A percentile compares a stretch with the other conserved stretches of the same genome.
phyloP scores from a whole-genome alignment of 2,113 vertebrate genomes.

The Cromileptes altivelis region DNA sequence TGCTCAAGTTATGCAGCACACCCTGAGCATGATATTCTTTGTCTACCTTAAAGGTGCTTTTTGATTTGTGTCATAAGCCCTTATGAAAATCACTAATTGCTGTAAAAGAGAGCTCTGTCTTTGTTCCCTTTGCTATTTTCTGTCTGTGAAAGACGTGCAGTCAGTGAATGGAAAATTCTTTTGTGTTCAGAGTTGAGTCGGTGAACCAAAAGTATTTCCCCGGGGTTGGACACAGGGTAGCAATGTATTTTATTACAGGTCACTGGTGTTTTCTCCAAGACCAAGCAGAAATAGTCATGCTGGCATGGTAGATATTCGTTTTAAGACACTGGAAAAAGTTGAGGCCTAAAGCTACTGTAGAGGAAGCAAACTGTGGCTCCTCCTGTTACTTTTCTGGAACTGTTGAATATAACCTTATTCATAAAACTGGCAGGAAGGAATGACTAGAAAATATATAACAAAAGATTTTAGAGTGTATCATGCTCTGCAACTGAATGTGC shows the following conservation, averaged over 20 bases:
- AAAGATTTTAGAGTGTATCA: not conserved
- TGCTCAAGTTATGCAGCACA: slow-evolving; percentile 15
- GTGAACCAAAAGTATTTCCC: slow-evolving; percentile 28
- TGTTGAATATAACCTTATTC: not conserved
- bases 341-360: not conserved
- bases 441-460: not conserved
- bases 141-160: not conserved
- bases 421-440: not conserved
- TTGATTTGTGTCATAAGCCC: not conserved
- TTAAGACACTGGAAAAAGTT: not conserved
- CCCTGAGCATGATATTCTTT: slow-evolving; percentile 1
- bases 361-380: not conserved
- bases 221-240: not conserved
- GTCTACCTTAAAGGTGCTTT: not conserved
- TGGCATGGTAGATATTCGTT: slow-evolving; percentile 2
- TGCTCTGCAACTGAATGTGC: not conserved
- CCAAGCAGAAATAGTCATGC: slow-evolving; percentile 10
- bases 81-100: not conserved
- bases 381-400: not conserved
- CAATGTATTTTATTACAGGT: slow-evolving; percentile 19
- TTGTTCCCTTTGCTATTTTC: not conserved
- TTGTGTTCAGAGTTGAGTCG: slow-evolving; percentile 4
- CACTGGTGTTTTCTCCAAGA: slow-evolving; percentile 30
- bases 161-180: slow-evolving; percentile 31
- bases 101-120: not conserved